Evolutionary conservation across 2,797 vertebrate genomes (phyloP).

Genomic region (Geotrypetes seraphini): DNA sequence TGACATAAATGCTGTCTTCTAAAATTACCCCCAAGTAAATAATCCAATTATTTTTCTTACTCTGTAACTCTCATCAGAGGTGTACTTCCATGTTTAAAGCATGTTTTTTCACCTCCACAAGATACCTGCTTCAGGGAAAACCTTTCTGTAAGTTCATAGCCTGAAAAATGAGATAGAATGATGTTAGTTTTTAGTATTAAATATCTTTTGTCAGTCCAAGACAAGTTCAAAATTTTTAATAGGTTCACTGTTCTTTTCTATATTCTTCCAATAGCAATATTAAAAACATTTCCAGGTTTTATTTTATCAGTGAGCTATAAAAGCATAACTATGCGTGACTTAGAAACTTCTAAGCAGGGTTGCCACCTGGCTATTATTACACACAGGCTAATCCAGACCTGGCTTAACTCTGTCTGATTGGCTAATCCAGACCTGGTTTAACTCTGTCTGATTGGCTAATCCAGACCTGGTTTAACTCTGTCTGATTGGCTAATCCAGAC

Average conservation of each 20-base stretch:
- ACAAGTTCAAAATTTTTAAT: conserved; percentile 12
- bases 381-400: too few species aligned
- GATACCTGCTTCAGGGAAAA: conserved; percentile 77
- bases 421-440: too few species aligned
- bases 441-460: too few species aligned
- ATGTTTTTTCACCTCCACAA: conserved; percentile 63
- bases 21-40: conserved; percentile 1
- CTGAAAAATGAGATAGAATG: conserved; percentile 46
- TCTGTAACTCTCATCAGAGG: conserved; percentile 78
- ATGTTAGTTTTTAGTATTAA: conserved; percentile 3
- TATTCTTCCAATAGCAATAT: neutral
- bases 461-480: too few species aligned
- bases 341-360: neutral
- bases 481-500: too few species aligned
- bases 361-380: too few species aligned
- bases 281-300: conserved; percentile 11
- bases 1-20: too few species aligned
- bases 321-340: conserved; percentile 6
- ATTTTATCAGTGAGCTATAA: conserved; percentile 1
- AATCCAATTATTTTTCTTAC: conserved; percentile 63
- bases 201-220: neutral
- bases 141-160: conserved; percentile 82
- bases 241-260: neutral
- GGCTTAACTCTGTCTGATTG: too few species aligned
- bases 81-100: conserved; percentile 78